phyloP scores from a whole-genome alignment of 2,888 invertebrate genomes.

The Chloroclysta siterata region DNA sequence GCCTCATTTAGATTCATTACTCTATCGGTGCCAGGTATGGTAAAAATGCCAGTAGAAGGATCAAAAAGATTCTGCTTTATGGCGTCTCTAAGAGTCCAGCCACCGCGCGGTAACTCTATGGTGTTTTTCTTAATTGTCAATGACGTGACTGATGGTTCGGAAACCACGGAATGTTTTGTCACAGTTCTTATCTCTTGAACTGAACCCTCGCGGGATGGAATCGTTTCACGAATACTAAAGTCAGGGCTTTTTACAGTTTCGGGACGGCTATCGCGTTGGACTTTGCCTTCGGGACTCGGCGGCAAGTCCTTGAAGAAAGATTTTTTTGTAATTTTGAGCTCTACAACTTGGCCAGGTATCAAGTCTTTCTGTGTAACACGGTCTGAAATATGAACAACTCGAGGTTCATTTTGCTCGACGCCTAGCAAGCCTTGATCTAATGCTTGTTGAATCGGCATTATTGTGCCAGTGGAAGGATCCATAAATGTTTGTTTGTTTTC shows the following conservation, averaged over 20 bases:
- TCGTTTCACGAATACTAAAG: constrained; percentile 59
- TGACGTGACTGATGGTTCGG: constrained; percentile 80
- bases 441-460: constrained; percentile 91
- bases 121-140: constrained; percentile 87
- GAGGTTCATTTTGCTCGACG: constrained; percentile 84
- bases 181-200: constrained; percentile 70
- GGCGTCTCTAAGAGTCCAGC: constrained; percentile 93
- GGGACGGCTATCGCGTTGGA: constrained; percentile 80
- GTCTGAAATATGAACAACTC: constrained; percentile 72
- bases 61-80: constrained; percentile 93
- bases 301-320: constrained; percentile 79
- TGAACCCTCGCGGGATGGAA: constrained; percentile 55
- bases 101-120: constrained; percentile 92
- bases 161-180: constrained; percentile 68
- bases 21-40: constrained; percentile 94
- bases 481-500: constrained; percentile 90
- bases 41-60: constrained; percentile 92
- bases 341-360: constrained; percentile 78
- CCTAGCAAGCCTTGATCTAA: constrained; percentile 89
- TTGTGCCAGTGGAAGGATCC: constrained; percentile 89
- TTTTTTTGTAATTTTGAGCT: constrained; percentile 81
- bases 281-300: constrained; percentile 76
- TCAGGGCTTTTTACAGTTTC: constrained; percentile 86
- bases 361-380: constrained; percentile 68
- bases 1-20: constrained; percentile 94